phyloP scores from a whole-genome alignment of 1,140 invertebrate genomes.

The Gonioctena quinquepunctata region DNA sequence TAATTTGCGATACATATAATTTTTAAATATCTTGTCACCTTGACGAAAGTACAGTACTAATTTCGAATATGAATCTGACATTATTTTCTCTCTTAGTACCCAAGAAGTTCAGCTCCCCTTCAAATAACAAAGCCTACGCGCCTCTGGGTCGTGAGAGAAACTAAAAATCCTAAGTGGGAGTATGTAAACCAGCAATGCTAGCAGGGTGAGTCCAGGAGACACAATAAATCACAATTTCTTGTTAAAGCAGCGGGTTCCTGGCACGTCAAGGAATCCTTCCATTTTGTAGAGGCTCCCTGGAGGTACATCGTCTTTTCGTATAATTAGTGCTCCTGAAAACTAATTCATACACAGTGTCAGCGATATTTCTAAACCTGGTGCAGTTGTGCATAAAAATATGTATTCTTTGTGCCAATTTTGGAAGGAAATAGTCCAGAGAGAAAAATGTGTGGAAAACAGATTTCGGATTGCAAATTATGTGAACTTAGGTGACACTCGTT shows the following conservation, averaged over 20 bases:
- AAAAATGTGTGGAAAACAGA: too few species aligned
- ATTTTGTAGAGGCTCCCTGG: constrained; percentile 33
- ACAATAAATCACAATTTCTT: constrained; percentile 39
- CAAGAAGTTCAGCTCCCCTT: too few species aligned
- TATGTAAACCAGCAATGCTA: constrained; percentile 36
- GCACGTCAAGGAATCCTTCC: constrained; percentile 32
- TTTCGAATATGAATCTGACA: too few species aligned
- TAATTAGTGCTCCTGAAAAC: constrained; percentile 48
- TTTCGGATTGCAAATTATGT: too few species aligned
- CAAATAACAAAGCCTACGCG: neutral
- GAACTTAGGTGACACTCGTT: too few species aligned
- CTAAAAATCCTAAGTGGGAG: constrained; percentile 36
- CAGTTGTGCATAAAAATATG: too few species aligned
- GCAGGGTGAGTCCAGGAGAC: constrained; percentile 14
- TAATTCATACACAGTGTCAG: constrained; percentile 43
- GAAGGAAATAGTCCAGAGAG: too few species aligned
- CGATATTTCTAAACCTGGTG: neutral
- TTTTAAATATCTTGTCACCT: too few species aligned
- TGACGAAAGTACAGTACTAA: too few species aligned
- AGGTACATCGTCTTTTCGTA: constrained; percentile 29
- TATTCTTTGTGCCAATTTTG: too few species aligned
- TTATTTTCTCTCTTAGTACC: too few species aligned
- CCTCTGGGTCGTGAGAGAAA: constrained; percentile 31
- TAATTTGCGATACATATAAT: too few species aligned
- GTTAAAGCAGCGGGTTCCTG: constrained; percentile 38